Evolutionary conservation across 2,888 invertebrate species (phyloP).

Genomic region (Morpho helenor): DNA sequence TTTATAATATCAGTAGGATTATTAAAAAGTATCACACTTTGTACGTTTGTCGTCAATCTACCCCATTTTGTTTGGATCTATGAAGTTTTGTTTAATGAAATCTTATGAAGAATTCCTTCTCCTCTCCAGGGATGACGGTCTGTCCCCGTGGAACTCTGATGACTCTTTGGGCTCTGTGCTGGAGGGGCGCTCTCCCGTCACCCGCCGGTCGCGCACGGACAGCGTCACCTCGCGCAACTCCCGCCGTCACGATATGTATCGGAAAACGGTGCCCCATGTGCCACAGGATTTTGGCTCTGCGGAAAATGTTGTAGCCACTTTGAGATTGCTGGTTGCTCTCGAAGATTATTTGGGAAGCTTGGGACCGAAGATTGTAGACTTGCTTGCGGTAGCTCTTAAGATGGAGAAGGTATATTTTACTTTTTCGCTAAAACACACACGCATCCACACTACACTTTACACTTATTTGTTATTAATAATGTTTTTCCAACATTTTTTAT

Average conservation of each 20-base stretch:
- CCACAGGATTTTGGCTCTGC: constrained; percentile 55
- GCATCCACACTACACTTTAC: too few species aligned
- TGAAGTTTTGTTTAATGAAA: too few species aligned
- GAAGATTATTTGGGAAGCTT: constrained; percentile 92
- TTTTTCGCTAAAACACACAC: too few species aligned
- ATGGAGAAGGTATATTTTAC: constrained; percentile 81
- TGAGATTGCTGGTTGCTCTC: constrained; percentile 87
- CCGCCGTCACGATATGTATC: constrained; percentile 30
- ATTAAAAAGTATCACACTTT: too few species aligned
- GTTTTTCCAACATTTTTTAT: too few species aligned
- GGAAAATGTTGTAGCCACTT: constrained; percentile 82
- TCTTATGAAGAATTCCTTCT: too few species aligned
- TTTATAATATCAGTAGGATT: too few species aligned
- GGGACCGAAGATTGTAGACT: constrained; percentile 87
- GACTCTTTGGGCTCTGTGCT: constrained; percentile 48
- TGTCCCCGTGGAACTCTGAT: constrained; percentile 67
- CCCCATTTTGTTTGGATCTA: too few species aligned
- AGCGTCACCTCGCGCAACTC: constrained; percentile 35
- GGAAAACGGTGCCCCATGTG: constrained; percentile 8
- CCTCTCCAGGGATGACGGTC: constrained; percentile 43
- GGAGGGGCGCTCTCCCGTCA: constrained; percentile 34
- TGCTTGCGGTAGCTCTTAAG: constrained; percentile 87
- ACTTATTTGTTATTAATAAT: too few species aligned
- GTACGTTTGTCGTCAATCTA: too few species aligned
- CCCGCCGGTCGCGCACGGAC: constrained; percentile 27